Conservation (phyloP, 2,113 vertebrate genomes). For the Serinus canaria region DNA sequence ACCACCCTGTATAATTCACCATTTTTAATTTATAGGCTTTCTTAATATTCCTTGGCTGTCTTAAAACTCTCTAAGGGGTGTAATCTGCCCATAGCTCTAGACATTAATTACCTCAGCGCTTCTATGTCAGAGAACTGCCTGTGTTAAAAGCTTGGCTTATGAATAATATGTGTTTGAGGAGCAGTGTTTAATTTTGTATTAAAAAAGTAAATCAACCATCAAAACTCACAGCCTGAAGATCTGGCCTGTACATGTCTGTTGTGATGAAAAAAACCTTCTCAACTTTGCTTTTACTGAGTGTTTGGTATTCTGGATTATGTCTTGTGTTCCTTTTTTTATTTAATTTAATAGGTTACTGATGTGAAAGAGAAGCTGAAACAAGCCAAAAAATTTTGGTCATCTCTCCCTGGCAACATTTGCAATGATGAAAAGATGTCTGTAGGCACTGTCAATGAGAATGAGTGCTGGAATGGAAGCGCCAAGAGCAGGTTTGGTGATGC, state of each 20-base stretch:
- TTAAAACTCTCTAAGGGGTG: background rate
- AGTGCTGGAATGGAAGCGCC: conserved; percentile 90
- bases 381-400: conserved; percentile 98
- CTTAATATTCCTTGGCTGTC: conserved; percentile 21
- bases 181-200: conserved; percentile 44
- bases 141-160: conserved; percentile 15
- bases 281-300: background rate
- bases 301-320: conserved; percentile 29
- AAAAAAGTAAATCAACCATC: conserved; percentile 58
- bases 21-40: background rate
- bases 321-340: background rate
- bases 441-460: conserved; percentile 75
- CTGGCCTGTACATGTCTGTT: background rate
- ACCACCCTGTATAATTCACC: background rate
- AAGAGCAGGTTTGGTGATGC: conserved; percentile 87
- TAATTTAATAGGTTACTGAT: conserved; percentile 81
- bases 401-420: conserved; percentile 88
- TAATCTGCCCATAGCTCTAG: conserved; percentile 9
- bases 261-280: conserved; percentile 38
- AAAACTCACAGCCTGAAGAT: conserved; percentile 8
- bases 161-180: conserved; percentile 13
- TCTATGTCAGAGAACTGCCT: conserved; percentile 16
- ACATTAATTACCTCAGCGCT: background rate
- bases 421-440: conserved; percentile 84
- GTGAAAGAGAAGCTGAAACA: conserved; percentile 95